Evolutionary conservation across 1,140 invertebrate genomes (phyloP).

Genomic region (Sminthurinus signatus): DNA sequence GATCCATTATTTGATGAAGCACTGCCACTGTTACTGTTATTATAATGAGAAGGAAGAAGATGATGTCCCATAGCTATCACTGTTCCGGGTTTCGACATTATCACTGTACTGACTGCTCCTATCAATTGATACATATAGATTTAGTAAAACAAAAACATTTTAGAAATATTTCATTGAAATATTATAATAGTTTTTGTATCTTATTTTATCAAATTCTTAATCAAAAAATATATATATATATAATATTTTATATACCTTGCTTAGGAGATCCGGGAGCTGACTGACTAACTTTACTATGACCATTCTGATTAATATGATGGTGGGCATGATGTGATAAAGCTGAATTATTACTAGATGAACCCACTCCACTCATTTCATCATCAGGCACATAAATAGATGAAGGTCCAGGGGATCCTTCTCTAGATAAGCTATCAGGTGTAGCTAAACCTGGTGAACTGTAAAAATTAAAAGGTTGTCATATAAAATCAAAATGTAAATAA

Average conservation of each 20-base stretch:
- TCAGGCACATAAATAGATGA: slow-evolving; percentile 45
- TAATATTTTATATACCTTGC: slow-evolving; percentile 30
- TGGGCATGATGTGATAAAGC: slow-evolving; percentile 27
- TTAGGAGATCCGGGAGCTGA: slow-evolving; percentile 62
- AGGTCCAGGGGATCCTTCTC: slow-evolving; percentile 72
- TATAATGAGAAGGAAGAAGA: slow-evolving; percentile 23
- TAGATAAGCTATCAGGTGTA: slow-evolving; percentile 78
- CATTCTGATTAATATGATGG: slow-evolving; percentile 33
- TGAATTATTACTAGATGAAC: slow-evolving; percentile 6
- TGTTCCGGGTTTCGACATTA: slow-evolving; percentile 17
- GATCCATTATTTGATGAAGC: neutral
- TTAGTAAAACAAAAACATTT: no score
- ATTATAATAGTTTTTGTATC: no score
- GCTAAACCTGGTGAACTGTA: slow-evolving; percentile 76
- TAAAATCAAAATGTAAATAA: no score
- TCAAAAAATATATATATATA: no score
- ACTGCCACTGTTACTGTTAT: slow-evolving; percentile 7
- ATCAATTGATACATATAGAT: neutral
- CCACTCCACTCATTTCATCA: neutral
- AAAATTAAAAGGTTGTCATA: no score
- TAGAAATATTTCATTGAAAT: no score
- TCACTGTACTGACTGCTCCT: slow-evolving; percentile 34
- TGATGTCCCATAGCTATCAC: slow-evolving; percentile 32
- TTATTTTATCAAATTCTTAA: no score
- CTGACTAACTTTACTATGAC: slow-evolving; percentile 56